A percentile compares a stretch with the other conserved stretches of the same genome.
Conservation (phyloP, 2,888 invertebrate genomes). For the Entomobrya proxima region DNA sequence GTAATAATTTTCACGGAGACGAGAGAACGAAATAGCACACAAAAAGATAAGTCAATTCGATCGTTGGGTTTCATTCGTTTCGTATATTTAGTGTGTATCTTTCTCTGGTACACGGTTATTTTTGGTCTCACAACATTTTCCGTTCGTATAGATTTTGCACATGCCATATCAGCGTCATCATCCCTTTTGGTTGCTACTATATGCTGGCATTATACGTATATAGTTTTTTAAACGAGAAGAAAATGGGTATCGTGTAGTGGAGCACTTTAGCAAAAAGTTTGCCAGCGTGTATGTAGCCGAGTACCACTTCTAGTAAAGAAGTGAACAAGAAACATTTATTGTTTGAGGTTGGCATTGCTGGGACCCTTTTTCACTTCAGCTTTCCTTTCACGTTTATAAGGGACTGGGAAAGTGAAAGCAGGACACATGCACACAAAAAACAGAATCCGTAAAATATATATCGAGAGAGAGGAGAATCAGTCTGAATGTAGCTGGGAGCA, state of each 20-base stretch:
- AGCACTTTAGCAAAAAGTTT: not conserved
- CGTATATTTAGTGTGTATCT: too few relatives aligned
- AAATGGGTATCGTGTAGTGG: not conserved
- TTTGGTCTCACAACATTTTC: not conserved
- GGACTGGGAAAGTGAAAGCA: not conserved
- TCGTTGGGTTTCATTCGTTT: constrained; percentile 9
- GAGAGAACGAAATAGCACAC: constrained; percentile 22
- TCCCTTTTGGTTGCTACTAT: not conserved
- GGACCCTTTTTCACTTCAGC: not conserved
- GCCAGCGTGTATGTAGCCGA: not conserved
- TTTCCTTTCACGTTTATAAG: not conserved
- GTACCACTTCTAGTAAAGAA: constrained; percentile 7
- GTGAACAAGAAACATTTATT: constrained; percentile 8
- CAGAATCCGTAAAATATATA: not conserved
- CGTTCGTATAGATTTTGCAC: not conserved
- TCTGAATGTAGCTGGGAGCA: constrained; percentile 22
- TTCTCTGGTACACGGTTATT: not conserved
- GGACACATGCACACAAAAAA: not conserved
- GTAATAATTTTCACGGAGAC: constrained; percentile 24
- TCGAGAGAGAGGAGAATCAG: not conserved
- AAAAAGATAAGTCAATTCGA: constrained; percentile 33
- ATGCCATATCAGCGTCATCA: constrained; percentile 7
- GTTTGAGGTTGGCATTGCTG: constrained; percentile 7
- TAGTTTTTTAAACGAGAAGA: too few relatives aligned
- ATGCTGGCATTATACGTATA: not conserved